Evolutionary conservation across 2,797 vertebrate genomes (phyloP).

Genomic region (Lithobates pipiens): DNA sequence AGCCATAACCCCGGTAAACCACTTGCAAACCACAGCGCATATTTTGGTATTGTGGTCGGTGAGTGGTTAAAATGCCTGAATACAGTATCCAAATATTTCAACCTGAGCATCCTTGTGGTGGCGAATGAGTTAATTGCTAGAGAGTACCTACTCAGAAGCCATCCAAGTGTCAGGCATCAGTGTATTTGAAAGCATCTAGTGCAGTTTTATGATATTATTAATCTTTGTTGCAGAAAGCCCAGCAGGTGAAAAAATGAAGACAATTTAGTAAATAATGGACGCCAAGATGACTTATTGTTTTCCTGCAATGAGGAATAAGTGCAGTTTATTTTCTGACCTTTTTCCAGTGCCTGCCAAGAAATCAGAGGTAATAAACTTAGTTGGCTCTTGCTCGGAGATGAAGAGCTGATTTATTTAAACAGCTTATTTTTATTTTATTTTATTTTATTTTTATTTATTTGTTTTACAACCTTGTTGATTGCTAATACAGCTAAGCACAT

Average conservation of each 20-base stretch:
- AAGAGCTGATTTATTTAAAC: constrained; percentile 64
- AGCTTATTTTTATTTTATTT: constrained; percentile 32
- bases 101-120: neutral
- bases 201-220: constrained; percentile 74
- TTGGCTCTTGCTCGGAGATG: constrained; percentile 71
- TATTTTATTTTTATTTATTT: constrained; percentile 29
- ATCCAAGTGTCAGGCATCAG: constrained; percentile 67
- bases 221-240: constrained; percentile 73
- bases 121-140: constrained; percentile 44
- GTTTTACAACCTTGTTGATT: constrained; percentile 69
- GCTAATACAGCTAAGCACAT: constrained; percentile 28
- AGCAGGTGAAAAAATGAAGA: constrained; percentile 79
- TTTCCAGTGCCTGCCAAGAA: constrained; percentile 73
- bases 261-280: constrained; percentile 81
- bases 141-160: constrained; percentile 46
- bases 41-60: too few species aligned
- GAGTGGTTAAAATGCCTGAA: neutral
- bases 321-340: constrained; percentile 80
- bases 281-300: constrained; percentile 77
- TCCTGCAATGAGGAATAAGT: constrained; percentile 76
- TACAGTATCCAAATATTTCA: neutral
- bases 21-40: too few species aligned
- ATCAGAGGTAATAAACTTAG: constrained; percentile 77
- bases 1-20: too few species aligned
- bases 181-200: constrained; percentile 69